Evolutionary conservation across 1,140 invertebrate genomes (phyloP), one percentile per base, ranked within the genome.

Genomic region (Microplitis mediator): DNA sequence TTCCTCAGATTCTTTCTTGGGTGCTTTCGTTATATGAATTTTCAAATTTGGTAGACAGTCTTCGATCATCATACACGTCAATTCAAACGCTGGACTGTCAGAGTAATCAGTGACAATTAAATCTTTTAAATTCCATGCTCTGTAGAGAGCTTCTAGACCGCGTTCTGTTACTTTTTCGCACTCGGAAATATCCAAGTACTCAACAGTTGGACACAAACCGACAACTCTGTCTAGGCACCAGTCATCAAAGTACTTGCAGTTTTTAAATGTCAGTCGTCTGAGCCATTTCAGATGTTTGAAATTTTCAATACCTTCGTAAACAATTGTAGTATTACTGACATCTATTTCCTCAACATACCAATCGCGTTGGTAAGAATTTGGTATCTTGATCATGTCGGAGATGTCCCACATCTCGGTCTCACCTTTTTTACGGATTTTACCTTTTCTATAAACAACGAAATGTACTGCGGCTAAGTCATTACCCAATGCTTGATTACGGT

Each of bases 271-370:
- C 0, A 94, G 77, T 85, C 90, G 91, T 78, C 90, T 91, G 0
- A 95, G 74, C 56, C 88, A 81, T 34, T 82, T 75, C 11, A 96
- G 82, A 70, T 88, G 86, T 77, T 88, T 82, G 6, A 95, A 82
- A 80, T 93, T 93, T 31, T 90, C 84, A n/a, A 94, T 78, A 31
- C 92, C 92, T 86, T 95, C 92, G 82, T 93, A 94, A 77, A 89
- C 84, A 0, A 95, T 52, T 14, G 86, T 70, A 66, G 91, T 88
- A 50, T 88, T 84, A 23, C 89, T 90, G 14, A 89, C 90, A 85
- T 95, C 92, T 62, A 96, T 85, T 14, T 88, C 91, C 81, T 93
- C 90, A 58, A 96, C 50, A 69, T 89, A 81, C 70, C 89, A 90
- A 5, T 81, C 80, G 1, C 88, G 80, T 74, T 90, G 77, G 73